Evolutionary conservation across 2,888 invertebrate genomes (phyloP).

Genomic region (Leptopilina myrica): DNA sequence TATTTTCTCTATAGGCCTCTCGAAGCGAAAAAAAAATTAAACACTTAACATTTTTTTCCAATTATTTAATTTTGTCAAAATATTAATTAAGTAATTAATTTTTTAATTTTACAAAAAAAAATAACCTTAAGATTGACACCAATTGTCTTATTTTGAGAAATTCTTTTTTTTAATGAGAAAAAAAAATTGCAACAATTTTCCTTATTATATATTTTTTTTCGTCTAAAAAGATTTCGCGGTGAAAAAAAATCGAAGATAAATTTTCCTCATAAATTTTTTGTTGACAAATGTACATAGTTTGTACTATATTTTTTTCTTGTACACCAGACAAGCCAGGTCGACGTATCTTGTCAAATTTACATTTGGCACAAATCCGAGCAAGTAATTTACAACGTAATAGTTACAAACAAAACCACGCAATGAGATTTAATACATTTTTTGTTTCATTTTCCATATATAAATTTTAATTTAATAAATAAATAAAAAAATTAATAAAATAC

Average conservation of each 20-base stretch:
- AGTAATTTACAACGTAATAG: conserved; percentile 28
- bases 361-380: conserved; percentile 32
- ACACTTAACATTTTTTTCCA: background rate
- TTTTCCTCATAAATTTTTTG: background rate
- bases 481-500: too few species aligned
- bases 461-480: background rate
- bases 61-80: too few species aligned
- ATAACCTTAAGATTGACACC: too few species aligned
- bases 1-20: conserved; percentile 8
- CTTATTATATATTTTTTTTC: too few species aligned
- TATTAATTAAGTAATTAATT: too few species aligned
- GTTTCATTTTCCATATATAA: background rate
- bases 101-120: too few species aligned
- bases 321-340: conserved; percentile 9
- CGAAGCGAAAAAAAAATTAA: too few species aligned
- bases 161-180: too few species aligned
- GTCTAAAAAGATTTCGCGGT: too few species aligned
- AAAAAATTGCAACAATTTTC: too few species aligned
- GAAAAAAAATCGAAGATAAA: background rate
- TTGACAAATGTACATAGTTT: background rate
- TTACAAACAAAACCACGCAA: conserved; percentile 8
- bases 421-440: conserved; percentile 1
- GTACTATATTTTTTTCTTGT: background rate
- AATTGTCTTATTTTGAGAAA: too few species aligned
- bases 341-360: conserved; percentile 30